Evolutionary conservation across 2,888 invertebrate species (phyloP).

Genomic region (Apotomis turbidana): DNA sequence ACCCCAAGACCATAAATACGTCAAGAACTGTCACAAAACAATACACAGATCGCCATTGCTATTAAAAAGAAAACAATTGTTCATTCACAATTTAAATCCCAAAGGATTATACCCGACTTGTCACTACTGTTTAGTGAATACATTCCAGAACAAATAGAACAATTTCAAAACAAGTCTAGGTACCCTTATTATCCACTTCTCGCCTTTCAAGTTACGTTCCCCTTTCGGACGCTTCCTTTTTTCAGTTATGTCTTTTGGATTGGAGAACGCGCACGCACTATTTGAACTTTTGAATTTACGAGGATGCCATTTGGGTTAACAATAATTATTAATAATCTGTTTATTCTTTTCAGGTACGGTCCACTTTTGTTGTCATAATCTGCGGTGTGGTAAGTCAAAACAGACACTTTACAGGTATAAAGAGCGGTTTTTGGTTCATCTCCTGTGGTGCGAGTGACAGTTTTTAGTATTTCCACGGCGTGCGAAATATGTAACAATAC

Average conservation of each 20-base stretch:
- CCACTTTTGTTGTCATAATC: slow-evolving; percentile 35
- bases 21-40: slow-evolving; percentile 33
- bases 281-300: slow-evolving; percentile 8
- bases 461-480: neutral
- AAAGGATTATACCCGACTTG: slow-evolving; percentile 33
- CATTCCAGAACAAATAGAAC: neutral
- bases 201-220: neutral
- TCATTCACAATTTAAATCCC: slow-evolving; percentile 33
- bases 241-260: neutral
- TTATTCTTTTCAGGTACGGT: slow-evolving; percentile 34
- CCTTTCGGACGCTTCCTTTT: neutral
- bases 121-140: slow-evolving; percentile 33
- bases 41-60: slow-evolving; percentile 16
- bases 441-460: slow-evolving; percentile 13
- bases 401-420: slow-evolving; percentile 27
- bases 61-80: slow-evolving; percentile 14
- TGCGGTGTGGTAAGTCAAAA: slow-evolving; percentile 34
- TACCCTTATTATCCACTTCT: neutral
- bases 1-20: slow-evolving; percentile 46
- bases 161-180: neutral
- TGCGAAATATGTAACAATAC: neutral
- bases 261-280: neutral
- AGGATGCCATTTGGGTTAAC: slow-evolving; percentile 16
- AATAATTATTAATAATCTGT: slow-evolving; percentile 36
- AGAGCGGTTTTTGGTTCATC: neutral